phyloP scores from a whole-genome alignment of 2,113 vertebrate species.

The Sylvia atricapilla region DNA sequence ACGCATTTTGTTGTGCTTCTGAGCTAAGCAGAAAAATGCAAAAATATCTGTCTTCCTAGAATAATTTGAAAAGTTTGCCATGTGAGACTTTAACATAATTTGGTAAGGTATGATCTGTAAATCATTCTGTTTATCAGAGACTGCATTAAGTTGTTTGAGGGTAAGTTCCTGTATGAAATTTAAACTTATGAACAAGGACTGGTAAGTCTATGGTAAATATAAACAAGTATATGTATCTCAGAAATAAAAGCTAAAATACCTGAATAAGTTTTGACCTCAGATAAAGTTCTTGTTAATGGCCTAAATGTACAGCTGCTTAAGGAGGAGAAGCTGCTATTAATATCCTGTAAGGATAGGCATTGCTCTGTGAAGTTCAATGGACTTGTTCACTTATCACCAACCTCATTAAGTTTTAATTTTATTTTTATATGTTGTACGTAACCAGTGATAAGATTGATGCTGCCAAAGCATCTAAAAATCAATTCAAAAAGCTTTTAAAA shows the following conservation, averaged over 20 bases:
- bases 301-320: background rate
- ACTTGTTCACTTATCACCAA: slow-evolving; percentile 40
- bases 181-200: background rate
- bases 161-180: background rate
- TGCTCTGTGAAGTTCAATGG: background rate
- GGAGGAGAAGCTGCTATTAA: background rate
- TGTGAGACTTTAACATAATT: background rate
- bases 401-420: slow-evolving; percentile 61
- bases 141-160: background rate
- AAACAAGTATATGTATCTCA: background rate
- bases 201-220: background rate
- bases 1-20: background rate
- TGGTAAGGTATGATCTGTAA: background rate
- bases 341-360: background rate
- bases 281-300: background rate
- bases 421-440: slow-evolving; percentile 52
- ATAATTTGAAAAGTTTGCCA: background rate
- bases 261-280: background rate
- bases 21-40: background rate
- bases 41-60: background rate
- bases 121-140: background rate
- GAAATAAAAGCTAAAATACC: background rate
- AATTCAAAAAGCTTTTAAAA: slow-evolving; percentile 72
- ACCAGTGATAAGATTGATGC: slow-evolving; percentile 25
- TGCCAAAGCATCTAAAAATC: slow-evolving; percentile 66